Evolutionary conservation across 2,113 vertebrate species (phyloP), one percentile per base, ranked within the genome.

Genomic region (Dermatemys mawii): DNA sequence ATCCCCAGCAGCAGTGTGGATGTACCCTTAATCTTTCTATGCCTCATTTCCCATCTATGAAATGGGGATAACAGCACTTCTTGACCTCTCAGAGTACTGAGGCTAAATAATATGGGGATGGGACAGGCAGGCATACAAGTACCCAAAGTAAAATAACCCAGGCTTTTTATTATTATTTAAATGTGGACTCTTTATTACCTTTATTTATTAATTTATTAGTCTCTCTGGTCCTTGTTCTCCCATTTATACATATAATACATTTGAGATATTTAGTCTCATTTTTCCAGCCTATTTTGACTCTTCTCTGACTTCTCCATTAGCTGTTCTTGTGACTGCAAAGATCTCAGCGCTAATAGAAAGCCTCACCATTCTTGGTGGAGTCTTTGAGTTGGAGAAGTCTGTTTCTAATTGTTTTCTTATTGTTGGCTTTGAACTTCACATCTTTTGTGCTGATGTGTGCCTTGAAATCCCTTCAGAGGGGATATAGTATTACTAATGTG

Each of bases 351-450:
- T 98, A 97, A 96, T 92, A 89, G 91, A 97, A 97, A 93, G 88
- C 32, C 35, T 89, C 96, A 85, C 89, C 88, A 49, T 95, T 88
- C 88, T 95, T 97, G 84, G 92, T 94, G 73, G 54, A 97, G 94
- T 91, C 88, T 90, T 91, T 87, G 93, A 95, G 87, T 41, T 88
- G 78, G 55, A 93, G 51, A 92, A 97, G 90, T 97, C 96, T 98
- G 97, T 97, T 98, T 98, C 93, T 97, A 97, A 98, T 97, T 97
- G 96, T 97, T 98, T 97, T 97, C 93, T 97, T 97, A 97, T 94
- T 97, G 96, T 97, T 97, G 95, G 94, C 94, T 98, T 98, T 98
- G 95, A 97, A 97, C 96, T 97, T 97, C 93, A 96, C 93, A 93
- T 55, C 73, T 94, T 97, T 93, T 97, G 90, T 97, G 90, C 96